A percentile compares a stretch with the other conserved stretches of the same genome.
phyloP scores from a whole-genome alignment of 2,888 invertebrate genomes.

The Andrena flavipes region DNA sequence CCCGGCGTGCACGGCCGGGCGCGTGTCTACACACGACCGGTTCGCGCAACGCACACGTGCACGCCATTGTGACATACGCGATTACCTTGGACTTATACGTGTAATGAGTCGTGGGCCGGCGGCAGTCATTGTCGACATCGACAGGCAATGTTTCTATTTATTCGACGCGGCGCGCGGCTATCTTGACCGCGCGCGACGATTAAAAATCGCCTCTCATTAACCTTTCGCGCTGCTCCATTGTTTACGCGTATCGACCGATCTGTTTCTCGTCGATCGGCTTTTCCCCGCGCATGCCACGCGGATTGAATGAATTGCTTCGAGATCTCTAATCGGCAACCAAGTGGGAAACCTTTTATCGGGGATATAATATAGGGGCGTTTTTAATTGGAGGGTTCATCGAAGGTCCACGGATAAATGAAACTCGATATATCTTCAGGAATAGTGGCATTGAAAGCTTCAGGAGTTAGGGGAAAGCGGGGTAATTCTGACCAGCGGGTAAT shows the following conservation, averaged over 20 bases:
- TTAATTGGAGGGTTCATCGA: not conserved
- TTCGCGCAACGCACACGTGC: slow-evolving; percentile 50
- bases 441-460: slow-evolving; percentile 14
- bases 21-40: slow-evolving; percentile 29
- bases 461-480: too few relatives aligned
- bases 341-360: not conserved
- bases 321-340: too few relatives aligned
- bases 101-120: slow-evolving; percentile 59
- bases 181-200: not conserved
- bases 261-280: not conserved
- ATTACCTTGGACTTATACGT: slow-evolving; percentile 82
- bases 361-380: not conserved
- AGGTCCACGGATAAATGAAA: not conserved
- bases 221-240: slow-evolving; percentile 50
- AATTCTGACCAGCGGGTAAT: too few relatives aligned
- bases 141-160: slow-evolving; percentile 35
- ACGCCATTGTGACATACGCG: slow-evolving; percentile 81
- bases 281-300: not conserved
- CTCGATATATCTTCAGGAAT: not conserved
- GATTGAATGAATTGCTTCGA: not conserved
- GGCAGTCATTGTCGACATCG: slow-evolving; percentile 64
- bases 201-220: slow-evolving; percentile 55
- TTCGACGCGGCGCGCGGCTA: slow-evolving; percentile 8
- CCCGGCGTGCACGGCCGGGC: slow-evolving; percentile 13
- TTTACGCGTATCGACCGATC: slow-evolving; percentile 30